Conservation (phyloP, 1,140 invertebrate genomes). For the Heliconius hermathena region DNA sequence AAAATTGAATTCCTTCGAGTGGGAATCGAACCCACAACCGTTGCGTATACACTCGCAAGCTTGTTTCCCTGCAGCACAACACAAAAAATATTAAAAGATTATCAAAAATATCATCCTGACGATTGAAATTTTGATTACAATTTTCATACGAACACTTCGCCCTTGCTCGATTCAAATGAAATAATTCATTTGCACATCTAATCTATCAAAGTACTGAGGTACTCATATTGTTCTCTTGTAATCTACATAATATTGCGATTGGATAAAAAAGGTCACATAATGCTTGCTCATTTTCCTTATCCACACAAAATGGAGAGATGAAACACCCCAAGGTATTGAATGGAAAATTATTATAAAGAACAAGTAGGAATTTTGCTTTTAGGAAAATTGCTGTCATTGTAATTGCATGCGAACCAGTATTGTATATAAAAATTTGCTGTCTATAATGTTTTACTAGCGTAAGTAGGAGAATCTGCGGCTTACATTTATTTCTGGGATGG, state of each 20-base stretch:
- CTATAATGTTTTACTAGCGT: background rate
- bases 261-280: constrained; percentile 28
- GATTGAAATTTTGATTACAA: background rate
- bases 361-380: constrained; percentile 36
- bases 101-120: background rate
- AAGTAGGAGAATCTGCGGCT: too few relatives aligned
- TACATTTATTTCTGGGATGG: background rate
- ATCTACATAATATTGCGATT: constrained; percentile 28
- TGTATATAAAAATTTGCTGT: background rate
- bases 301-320: constrained; percentile 28
- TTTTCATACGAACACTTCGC: background rate
- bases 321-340: constrained; percentile 35
- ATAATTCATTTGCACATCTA: background rate
- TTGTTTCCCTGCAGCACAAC: too few relatives aligned
- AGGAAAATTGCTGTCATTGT: constrained; percentile 38
- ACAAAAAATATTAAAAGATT: background rate
- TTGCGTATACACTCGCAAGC: too few relatives aligned
- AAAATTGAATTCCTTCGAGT: too few relatives aligned
- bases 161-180: background rate
- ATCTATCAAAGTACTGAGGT: constrained; percentile 3
- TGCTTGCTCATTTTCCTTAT: constrained; percentile 33
- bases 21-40: too few relatives aligned
- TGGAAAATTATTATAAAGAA: constrained; percentile 35
- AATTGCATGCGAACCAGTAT: constrained; percentile 16
- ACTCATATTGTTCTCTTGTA: constrained; percentile 17